Evolutionary conservation across 2,797 vertebrate species (phyloP).

Genomic region (Sternarchorhynchus goeldii): DNA sequence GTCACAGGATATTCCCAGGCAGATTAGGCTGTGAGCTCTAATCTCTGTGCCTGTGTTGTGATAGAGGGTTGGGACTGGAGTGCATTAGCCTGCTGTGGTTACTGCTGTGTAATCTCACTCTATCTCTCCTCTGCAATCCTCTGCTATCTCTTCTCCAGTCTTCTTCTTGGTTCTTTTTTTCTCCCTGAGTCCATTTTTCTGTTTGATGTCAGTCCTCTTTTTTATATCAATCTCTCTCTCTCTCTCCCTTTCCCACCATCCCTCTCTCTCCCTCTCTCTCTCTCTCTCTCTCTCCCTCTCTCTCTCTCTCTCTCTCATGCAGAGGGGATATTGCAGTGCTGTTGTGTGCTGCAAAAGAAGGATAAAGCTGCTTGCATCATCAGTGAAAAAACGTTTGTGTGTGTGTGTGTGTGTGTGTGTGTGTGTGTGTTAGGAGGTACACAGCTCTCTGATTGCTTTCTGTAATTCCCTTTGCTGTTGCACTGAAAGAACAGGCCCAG

Average conservation of each 20-base stretch:
- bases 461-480: conserved; percentile 46
- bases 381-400: conserved; percentile 54
- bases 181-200: neutral
- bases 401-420: conserved; percentile 32
- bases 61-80: conserved; percentile 22
- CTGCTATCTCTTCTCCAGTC: neutral
- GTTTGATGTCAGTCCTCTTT: neutral
- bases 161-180: neutral
- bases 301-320: conserved; percentile 33
- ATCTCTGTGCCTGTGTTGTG: conserved; percentile 46
- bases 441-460: conserved; percentile 52
- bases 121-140: conserved; percentile 20
- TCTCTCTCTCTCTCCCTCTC: conserved; percentile 17
- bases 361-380: conserved; percentile 67
- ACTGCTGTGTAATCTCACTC: conserved; percentile 44
- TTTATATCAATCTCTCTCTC: conserved; percentile 2
- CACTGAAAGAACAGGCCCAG: conserved; percentile 20
- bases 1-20: conserved; percentile 53
- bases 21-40: conserved; percentile 56
- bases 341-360: conserved; percentile 54
- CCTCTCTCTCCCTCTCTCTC: conserved; percentile 25
- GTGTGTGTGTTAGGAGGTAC: conserved; percentile 36
- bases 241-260: too few relatives aligned
- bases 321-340: conserved; percentile 14
- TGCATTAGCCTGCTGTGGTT: conserved; percentile 36